Evolutionary conservation across 2,113 vertebrate species (phyloP).

Genomic region (Ammospiza nelsoni): DNA sequence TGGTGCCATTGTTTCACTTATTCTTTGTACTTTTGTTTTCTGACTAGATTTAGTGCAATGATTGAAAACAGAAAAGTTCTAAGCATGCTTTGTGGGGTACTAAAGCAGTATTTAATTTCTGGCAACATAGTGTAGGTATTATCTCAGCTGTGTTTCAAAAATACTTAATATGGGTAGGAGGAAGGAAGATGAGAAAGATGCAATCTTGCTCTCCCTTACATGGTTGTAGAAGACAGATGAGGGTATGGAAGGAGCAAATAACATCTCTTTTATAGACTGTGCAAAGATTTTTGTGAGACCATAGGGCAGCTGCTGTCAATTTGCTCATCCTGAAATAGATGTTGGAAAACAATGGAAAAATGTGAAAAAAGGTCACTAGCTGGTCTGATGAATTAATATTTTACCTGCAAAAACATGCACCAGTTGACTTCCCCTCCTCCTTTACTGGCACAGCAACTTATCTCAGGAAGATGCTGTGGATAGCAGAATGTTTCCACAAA

Average conservation of each 20-base stretch:
- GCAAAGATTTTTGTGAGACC: not conserved
- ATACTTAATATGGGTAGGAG: constrained; percentile 12
- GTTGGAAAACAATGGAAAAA: not conserved
- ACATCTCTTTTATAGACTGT: not conserved
- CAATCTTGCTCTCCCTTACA: constrained; percentile 32
- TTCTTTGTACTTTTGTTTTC: constrained; percentile 27
- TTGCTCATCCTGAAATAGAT: not conserved
- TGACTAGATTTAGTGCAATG: constrained; percentile 15
- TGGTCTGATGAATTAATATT: not conserved
- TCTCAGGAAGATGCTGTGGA: not conserved
- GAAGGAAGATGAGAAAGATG: not conserved
- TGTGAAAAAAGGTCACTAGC: not conserved
- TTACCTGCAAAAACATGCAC: not conserved
- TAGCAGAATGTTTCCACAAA: not conserved
- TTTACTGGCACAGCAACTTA: not conserved
- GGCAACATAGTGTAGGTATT: constrained; percentile 31
- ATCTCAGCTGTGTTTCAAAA: constrained; percentile 22
- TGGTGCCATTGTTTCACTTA: constrained; percentile 17
- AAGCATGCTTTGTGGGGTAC: not conserved
- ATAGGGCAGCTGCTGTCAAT: not conserved
- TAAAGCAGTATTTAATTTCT: constrained; percentile 28
- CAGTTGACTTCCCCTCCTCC: not conserved
- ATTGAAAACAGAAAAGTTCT: constrained; percentile 43
- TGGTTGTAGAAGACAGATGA: constrained; percentile 16
- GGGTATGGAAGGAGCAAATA: not conserved